phyloP scores from a whole-genome alignment of 2,888 invertebrate species.

The Flexamia atlantica region DNA sequence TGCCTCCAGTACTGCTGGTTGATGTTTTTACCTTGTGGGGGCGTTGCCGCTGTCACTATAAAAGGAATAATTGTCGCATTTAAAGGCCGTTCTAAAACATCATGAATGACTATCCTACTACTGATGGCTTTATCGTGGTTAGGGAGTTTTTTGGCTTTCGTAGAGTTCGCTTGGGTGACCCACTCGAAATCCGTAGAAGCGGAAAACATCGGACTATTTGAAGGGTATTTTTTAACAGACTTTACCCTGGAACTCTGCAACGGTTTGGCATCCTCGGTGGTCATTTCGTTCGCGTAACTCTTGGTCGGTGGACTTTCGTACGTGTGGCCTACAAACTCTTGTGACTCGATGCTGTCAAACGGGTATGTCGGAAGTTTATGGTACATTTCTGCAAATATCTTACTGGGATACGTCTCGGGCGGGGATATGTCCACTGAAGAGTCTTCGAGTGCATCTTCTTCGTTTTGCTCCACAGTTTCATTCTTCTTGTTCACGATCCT shows the following conservation, averaged over 20 bases:
- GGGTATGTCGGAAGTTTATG: conserved; percentile 25
- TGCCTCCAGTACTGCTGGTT: conserved; percentile 38
- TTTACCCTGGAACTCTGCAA: conserved; percentile 17
- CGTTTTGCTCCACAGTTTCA: not conserved
- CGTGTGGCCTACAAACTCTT: not conserved
- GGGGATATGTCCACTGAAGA: not conserved
- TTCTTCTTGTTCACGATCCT: not conserved
- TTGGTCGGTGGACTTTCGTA: not conserved
- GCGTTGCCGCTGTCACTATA: not conserved
- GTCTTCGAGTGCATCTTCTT: not conserved
- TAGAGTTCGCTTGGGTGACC: conserved; percentile 45
- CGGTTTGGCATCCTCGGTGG: not conserved
- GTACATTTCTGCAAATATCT: conserved; percentile 55
- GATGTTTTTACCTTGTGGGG: not conserved
- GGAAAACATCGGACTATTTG: conserved; percentile 4
- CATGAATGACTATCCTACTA: conserved; percentile 38
- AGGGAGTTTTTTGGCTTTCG: conserved; percentile 14
- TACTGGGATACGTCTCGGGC: not conserved
- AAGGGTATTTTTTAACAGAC: conserved; percentile 14
- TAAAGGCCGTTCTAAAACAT: not conserved
- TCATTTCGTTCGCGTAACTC: not conserved
- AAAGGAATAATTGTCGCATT: not conserved
- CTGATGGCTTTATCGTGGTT: not conserved
- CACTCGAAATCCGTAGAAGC: conserved; percentile 36
- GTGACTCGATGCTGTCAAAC: conserved; percentile 36